A percentile compares a stretch with the other conserved stretches of the same genome.
Conservation (phyloP, 2,113 vertebrate genomes). For the human region DNA sequence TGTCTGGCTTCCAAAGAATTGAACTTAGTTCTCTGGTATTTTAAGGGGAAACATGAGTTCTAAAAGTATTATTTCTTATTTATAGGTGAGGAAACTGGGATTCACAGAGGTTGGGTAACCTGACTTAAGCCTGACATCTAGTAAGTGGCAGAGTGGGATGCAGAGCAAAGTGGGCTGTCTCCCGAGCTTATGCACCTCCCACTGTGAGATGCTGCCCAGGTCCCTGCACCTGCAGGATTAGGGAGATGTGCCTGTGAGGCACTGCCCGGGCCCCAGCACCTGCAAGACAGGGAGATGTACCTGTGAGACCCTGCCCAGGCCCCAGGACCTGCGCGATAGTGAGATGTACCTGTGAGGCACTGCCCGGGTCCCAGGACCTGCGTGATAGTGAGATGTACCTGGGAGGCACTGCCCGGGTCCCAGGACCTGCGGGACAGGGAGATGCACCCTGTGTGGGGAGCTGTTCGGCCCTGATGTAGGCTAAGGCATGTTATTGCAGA, state of each 20-base stretch:
- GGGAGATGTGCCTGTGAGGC: too few species aligned
- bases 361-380: too few species aligned
- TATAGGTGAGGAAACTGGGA: neutral
- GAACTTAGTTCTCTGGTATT: neutral
- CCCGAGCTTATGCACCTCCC: fast-evolving
- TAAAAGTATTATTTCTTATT: neutral
- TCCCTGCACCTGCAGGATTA: too few species aligned
- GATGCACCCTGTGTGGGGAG: neutral
- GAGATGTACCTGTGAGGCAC: too few species aligned
- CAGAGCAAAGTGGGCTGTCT: neutral
- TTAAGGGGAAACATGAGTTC: neutral
- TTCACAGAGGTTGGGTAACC: neutral
- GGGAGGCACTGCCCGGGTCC: too few species aligned
- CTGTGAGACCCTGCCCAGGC: fast-evolving
- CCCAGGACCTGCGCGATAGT: too few species aligned
- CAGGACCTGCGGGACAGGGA: neutral
- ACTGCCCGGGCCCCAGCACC: fast-evolving
- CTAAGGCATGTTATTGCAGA: neutral
- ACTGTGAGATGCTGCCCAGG: fast-evolving
- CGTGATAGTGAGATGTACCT: too few species aligned
- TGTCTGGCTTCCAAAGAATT: neutral
- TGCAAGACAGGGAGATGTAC: too few species aligned
- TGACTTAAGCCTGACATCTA: neutral
- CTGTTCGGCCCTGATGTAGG: neutral
- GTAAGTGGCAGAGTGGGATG: fast-evolving